A percentile compares a stretch with the other conserved stretches of the same genome.
phyloP scores from a whole-genome alignment of 2,888 invertebrate species.

The Epicampocera succincta region DNA sequence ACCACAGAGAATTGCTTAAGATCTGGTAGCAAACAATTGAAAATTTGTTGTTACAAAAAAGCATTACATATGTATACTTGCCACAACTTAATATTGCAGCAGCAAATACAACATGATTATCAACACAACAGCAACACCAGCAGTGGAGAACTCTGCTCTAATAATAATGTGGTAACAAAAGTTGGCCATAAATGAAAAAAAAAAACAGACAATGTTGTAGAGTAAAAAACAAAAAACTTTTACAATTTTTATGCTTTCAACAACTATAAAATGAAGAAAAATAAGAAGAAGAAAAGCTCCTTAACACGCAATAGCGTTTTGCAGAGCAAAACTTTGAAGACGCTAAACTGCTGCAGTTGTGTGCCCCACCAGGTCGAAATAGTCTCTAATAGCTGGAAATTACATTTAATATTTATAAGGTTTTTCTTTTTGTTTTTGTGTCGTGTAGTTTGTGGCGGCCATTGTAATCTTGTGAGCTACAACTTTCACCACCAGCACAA shows the following conservation, averaged over 20 bases:
- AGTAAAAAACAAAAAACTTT: conserved; percentile 29
- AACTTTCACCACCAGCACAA: conserved; percentile 5
- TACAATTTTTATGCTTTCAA: conserved; percentile 44
- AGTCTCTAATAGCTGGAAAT: conserved; percentile 5
- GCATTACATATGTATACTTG: conserved; percentile 37
- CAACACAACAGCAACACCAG: background rate
- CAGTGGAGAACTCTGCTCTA: conserved; percentile 38
- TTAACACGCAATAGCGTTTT: conserved; percentile 20
- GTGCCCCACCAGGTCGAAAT: background rate
- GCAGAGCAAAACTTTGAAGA: conserved; percentile 4
- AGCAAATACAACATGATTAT: conserved; percentile 38
- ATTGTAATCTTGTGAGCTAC: conserved; percentile 44
- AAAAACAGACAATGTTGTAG: conserved; percentile 2
- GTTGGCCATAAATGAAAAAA: conserved; percentile 65
- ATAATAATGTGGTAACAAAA: conserved; percentile 63
- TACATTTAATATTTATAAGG: conserved; percentile 26
- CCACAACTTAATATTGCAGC: conserved; percentile 38
- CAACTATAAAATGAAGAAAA: conserved; percentile 26
- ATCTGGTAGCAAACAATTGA: conserved; percentile 44
- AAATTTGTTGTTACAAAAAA: conserved; percentile 44
- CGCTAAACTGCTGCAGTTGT: conserved; percentile 24
- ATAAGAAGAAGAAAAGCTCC: conserved; percentile 31
- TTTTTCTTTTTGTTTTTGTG: background rate
- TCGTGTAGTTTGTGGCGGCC: conserved; percentile 31
- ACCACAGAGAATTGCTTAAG: conserved; percentile 45